Percentiles rank a stretch among this genome's conserved stretches.
These are phyloP conservation scores for Herpetotheres cachinnans DNA, from an alignment of 2,113 vertebrate genomes.

Conservation along the genomic window DNA sequence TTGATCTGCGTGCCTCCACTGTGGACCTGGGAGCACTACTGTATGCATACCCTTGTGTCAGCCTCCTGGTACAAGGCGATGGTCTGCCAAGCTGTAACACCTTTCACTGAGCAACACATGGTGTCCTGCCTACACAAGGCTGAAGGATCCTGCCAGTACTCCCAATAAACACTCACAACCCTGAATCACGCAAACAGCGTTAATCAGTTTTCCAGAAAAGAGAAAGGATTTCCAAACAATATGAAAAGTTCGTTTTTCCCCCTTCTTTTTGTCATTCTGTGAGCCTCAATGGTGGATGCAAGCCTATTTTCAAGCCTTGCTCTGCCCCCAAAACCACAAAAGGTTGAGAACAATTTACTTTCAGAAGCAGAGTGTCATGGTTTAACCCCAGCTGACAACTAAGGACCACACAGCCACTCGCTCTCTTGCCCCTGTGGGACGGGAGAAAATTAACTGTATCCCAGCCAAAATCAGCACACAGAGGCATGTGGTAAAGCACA, in stretches of 20 bases:
- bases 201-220: not conserved
- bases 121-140: not conserved
- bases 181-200: not conserved
- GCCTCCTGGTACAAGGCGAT: not conserved
- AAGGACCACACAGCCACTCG: too few species aligned
- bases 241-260: not conserved
- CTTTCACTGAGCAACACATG: not conserved
- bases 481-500: conserved; percentile 5
- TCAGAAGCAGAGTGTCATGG: not conserved
- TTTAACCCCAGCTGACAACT: too few species aligned
- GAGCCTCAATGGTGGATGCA: not conserved
- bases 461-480: too few species aligned
- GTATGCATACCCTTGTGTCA: fast-evolving
- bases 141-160: not conserved
- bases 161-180: not conserved
- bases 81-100: not conserved
- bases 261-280: not conserved
- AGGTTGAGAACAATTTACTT: not conserved
- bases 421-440: too few species aligned
- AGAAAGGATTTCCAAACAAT: not conserved
- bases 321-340: not conserved
- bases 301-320: not conserved
- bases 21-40: not conserved
- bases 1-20: not conserved
- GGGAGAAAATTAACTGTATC: too few species aligned